Evolutionary conservation across 2,888 invertebrate genomes (phyloP), one percentile per base, ranked within the genome.

Genomic region (Ectobius pallidus): DNA sequence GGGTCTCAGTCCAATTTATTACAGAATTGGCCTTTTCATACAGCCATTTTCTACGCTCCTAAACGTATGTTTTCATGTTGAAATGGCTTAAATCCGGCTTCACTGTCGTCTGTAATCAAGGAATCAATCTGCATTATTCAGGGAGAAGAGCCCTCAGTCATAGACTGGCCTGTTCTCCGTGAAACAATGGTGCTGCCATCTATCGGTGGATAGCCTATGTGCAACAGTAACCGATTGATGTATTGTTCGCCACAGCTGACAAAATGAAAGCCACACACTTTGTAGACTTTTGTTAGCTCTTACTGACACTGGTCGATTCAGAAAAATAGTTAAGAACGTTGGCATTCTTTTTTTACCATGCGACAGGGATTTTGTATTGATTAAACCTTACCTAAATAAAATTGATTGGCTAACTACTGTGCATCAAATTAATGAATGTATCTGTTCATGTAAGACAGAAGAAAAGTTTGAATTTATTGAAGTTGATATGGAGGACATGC

Each of bases 361-460:
- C 18, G 49, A 49, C n/a, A 49, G 49, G n/a, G 49, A 49, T 49
- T 49, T 49, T 49, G 49, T n/a, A 49, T 4, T 61, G 25, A 61
- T 61, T 61, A n/a, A 61, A 61, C n/a, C 11, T 61, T 61, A 27
- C 32, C 32, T 61, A 61, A 16, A 61, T 61, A 61, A 27, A 61
- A 27, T 61, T 61, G 25, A 61, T 61, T n/a, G n/a, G n/a, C 49
- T 49, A 49, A 14, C 7, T 49, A 49, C 49, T 18, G 49, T 18
- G 7, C 49, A 49, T 49, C 7, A 49, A 49, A 49, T 49, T 49
- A 49, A 9, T 49, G 49, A 49, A 49, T n/a, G 39, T 14, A 39
- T 39, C 14, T 39, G 39, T 14, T 39, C 39, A 39, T 39, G 39
- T 39, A 39, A 39, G 39, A 6, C n/a, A n/a, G n/a, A 39, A 39